Evolutionary conservation across 2,113 vertebrate genomes (phyloP), one percentile per base, ranked within the genome.

Genomic region (Mohoua ochrocephala): DNA sequence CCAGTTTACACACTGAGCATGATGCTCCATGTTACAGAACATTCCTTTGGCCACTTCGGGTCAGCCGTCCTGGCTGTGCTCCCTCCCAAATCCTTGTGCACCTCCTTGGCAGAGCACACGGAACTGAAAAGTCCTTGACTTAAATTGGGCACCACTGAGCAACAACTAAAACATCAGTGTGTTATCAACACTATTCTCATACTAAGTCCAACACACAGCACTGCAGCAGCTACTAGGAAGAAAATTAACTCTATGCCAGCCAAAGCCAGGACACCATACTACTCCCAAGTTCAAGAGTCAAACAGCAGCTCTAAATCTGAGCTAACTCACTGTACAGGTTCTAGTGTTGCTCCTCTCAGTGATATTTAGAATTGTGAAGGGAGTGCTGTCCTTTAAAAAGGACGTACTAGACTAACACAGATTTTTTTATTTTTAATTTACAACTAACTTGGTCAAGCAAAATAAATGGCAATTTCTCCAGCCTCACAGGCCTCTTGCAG

Each of bases 11-110:
- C 35, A 53, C 33, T 21, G 39, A 45, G 69, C 78, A 41, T 1
- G 1, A 47, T 6, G n/a, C 20, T 45, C 28, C 5, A 4, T 4
- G 28, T 3, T 9, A 26, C 2, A n/a, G 23, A 60, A 53, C 1
- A 18, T 15, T n/a, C 13, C 45, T 82, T 9, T 24, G 37, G 33
- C 16, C 60, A 52, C 23, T 21, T 21, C 0, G 7, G 60, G 9
- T 14, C 77, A 44, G 52, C 61, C 53, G 45, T 12, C 20, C 70
- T 31, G 33, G 24, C 47, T 61, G 14, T 35, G 41, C 21, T 49
- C 35, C 79, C 41, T 49, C 41, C 31, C 41, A 42, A 35, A 22
- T 16, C 23, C 41, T 9, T 23, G 18, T 7, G 35, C 56, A 49
- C 15, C 63, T 63, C 18, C 71, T 42, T 19, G 13, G 47, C 49